phyloP scores from a whole-genome alignment of 2,888 invertebrate species.

The Latheticus oryzae region DNA sequence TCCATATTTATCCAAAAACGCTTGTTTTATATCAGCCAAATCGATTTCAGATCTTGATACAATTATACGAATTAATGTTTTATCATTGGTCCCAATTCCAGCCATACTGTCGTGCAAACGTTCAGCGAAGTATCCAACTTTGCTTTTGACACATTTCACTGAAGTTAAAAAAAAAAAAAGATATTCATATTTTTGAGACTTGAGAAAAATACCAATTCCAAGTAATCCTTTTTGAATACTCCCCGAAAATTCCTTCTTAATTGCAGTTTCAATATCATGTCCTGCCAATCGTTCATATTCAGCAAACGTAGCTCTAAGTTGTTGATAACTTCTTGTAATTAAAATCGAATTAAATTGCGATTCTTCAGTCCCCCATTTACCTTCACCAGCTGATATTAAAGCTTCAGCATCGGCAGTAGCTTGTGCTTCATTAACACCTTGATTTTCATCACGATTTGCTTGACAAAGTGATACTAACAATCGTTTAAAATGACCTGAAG shows the following conservation, averaged over 20 bases:
- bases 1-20: conserved; percentile 84
- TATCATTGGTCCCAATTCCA: conserved; percentile 91
- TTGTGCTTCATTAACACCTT: conserved; percentile 82
- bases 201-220: conserved; percentile 93
- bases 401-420: conserved; percentile 87
- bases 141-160: conserved; percentile 91
- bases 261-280: conserved; percentile 85
- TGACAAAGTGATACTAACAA: conserved; percentile 78
- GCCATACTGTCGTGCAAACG: conserved; percentile 91
- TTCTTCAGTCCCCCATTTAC: conserved; percentile 92
- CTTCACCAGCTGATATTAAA: conserved; percentile 81
- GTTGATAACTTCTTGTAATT: conserved; percentile 89
- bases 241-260: conserved; percentile 91
- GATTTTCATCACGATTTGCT: conserved; percentile 91
- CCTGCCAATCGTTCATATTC: conserved; percentile 87
- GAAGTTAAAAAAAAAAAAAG: conserved; percentile 53
- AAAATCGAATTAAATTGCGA: conserved; percentile 87
- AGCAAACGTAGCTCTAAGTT: conserved; percentile 84
- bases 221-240: conserved; percentile 87
- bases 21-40: conserved; percentile 91
- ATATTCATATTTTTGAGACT: conserved; percentile 58
- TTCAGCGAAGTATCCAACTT: conserved; percentile 92
- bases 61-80: conserved; percentile 90
- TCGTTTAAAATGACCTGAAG: conserved; percentile 95
- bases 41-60: conserved; percentile 93